Conservation (phyloP, 1,140 invertebrate species). For the Anadara kagoshimensis region DNA sequence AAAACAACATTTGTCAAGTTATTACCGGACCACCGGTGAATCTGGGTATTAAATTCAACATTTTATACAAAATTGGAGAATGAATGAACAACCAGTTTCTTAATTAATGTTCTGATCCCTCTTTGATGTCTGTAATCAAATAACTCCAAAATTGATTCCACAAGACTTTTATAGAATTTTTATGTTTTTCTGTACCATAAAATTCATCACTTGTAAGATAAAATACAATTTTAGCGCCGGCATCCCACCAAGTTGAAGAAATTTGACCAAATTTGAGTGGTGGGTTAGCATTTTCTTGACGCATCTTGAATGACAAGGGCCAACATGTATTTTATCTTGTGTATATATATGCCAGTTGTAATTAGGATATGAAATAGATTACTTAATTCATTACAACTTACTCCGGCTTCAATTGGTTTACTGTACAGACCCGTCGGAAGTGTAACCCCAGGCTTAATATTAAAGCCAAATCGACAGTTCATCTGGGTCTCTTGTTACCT, state of each 20-base stretch:
- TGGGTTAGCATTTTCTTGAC: background rate
- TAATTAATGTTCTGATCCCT: slow-evolving; percentile 13
- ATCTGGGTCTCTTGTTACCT: too few species aligned
- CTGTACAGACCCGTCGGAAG: too few species aligned
- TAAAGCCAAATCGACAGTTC: too few species aligned
- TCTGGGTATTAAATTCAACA: slow-evolving; percentile 13
- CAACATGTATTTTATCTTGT: too few species aligned
- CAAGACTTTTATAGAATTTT: slow-evolving; percentile 12
- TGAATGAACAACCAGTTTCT: slow-evolving; percentile 11
- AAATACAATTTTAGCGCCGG: slow-evolving; percentile 6
- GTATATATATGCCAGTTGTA: too few species aligned
- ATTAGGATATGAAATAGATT: too few species aligned
- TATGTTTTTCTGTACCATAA: slow-evolving; percentile 16
- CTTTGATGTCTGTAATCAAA: slow-evolving; percentile 16
- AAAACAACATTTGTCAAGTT: slow-evolving; percentile 13
- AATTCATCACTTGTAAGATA: slow-evolving; percentile 16
- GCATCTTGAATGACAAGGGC: too few species aligned
- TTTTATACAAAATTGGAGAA: slow-evolving; percentile 19
- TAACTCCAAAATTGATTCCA: slow-evolving; percentile 14
- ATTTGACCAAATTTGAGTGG: slow-evolving; percentile 20
- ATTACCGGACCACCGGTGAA: slow-evolving; percentile 12
- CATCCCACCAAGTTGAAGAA: slow-evolving; percentile 15
- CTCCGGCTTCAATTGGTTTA: too few species aligned
- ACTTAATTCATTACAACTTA: too few species aligned
- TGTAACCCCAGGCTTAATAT: too few species aligned